A percentile compares a stretch with the other conserved stretches of the same genome.
These are phyloP conservation scores for Micrasema minimum DNA, from an alignment of 1,140 invertebrate species.

Conservation along the genomic window DNA sequence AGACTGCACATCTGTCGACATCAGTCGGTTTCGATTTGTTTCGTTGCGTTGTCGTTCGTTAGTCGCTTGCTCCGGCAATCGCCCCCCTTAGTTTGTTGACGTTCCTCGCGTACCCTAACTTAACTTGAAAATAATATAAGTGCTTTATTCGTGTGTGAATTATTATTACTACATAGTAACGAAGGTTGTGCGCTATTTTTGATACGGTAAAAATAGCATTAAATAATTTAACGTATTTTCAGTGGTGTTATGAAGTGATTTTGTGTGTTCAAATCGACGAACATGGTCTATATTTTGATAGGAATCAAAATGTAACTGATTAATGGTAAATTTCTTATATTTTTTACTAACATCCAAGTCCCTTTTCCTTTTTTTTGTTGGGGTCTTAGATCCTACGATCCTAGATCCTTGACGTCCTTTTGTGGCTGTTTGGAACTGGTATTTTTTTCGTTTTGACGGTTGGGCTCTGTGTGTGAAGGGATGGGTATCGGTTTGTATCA, in stretches of 20 bases:
- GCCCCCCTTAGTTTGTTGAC: not conserved
- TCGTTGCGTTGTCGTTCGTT: slow-evolving; percentile 4
- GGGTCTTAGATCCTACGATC: no score
- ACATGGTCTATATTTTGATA: slow-evolving; percentile 15
- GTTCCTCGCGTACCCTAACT: not conserved
- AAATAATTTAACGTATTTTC: no score
- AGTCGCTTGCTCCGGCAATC: not conserved
- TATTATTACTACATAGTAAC: not conserved
- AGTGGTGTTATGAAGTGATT: slow-evolving; percentile 12
- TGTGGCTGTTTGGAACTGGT: not conserved
- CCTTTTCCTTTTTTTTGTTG: not conserved
- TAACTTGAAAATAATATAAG: no score
- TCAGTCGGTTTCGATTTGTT: slow-evolving; percentile 8
- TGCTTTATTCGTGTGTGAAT: not conserved
- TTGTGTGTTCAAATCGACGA: slow-evolving; percentile 1
- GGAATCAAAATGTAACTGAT: slow-evolving; percentile 31
- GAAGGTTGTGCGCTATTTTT: slow-evolving; percentile 11
- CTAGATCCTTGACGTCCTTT: no score
- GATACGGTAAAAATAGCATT: no score
- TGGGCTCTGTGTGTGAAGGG: not conserved
- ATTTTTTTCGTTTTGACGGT: slow-evolving; percentile 19
- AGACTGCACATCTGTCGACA: slow-evolving; percentile 31
- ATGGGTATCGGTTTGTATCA: no score
- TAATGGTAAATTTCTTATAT: slow-evolving; percentile 25
- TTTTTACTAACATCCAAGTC: slow-evolving; percentile 10